Evolutionary conservation across 2,113 vertebrate species (phyloP), one percentile per base, ranked within the genome.

Genomic region (Psophia crepitans): DNA sequence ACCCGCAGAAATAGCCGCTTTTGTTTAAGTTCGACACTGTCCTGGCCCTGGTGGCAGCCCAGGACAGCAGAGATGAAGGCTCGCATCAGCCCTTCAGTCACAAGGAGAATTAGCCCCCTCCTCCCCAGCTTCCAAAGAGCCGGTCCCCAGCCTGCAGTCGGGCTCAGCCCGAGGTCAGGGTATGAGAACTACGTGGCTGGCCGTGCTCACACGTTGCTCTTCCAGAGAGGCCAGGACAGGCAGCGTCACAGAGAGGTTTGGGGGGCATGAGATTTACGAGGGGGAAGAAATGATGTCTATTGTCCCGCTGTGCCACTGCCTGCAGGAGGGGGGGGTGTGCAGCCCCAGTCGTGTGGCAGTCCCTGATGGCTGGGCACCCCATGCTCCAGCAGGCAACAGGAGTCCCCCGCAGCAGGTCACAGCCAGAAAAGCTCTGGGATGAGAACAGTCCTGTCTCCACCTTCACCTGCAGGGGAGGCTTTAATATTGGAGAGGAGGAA

Each of bases 131-230:
- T 57, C 58, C 6, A 2, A 43, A 68, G 33, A 83, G 66, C 23
- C 1, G 1, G 48, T n/a, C 49, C 60, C 13, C n/a, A n/a, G 41
- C 32, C 49, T 66, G 74, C 61, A 58, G 33, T 17, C 12, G 41
- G 57, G 41, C 56, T 43, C 43, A 56, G 80, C n/a, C 13, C 48
- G 35, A 75, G 24, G 41, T 44, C 54, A 37, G 2, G 12, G 20
- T 12, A 8, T 8, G 26, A 56, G 56, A 37, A n/a, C 27, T 26
- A 18, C 2, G 0, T 2, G 19, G 17, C 27, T 0, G 0, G 12
- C 64, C 39, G 6, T 1, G 13, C 28, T 51, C 71, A 58, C 26
- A 46, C 11, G 18, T n/a, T 51, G 11, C 32, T 35, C 14, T 51
- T 39, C 37, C 35, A 35, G 74, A 33, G 56, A 69, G 24, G 4